Evolutionary conservation across 2,113 vertebrate species (phyloP).

Genomic region (Indicator maculatus): DNA sequence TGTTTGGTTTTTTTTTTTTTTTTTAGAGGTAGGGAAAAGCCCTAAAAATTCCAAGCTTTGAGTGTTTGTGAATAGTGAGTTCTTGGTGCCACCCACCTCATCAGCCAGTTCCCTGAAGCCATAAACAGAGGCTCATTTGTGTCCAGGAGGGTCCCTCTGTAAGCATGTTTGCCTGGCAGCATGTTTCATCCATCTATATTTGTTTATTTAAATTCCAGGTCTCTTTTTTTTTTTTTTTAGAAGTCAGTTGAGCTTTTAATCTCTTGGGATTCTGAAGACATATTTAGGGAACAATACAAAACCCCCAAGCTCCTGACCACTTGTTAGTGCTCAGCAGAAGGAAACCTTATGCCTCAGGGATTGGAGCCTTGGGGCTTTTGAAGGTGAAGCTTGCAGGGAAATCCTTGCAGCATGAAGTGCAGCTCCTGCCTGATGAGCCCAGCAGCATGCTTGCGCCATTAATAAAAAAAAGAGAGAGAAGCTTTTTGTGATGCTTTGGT

Average conservation of each 20-base stretch:
- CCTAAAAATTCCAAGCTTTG: not conserved
- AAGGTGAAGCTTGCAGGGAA: constrained; percentile 42
- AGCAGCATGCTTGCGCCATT: not conserved
- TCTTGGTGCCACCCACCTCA: too few relatives aligned
- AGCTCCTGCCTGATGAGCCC: not conserved
- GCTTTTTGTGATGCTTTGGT: not conserved
- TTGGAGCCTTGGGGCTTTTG: not conserved
- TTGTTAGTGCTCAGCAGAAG: not conserved
- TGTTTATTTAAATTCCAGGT: not conserved
- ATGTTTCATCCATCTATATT: not conserved
- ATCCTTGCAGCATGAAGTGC: not conserved
- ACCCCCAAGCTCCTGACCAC: not conserved
- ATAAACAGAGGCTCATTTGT: not conserved
- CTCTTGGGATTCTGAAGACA: not conserved
- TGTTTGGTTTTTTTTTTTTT: fast-evolving
- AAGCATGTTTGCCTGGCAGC: not conserved
- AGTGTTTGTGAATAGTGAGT: not conserved
- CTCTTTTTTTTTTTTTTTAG: not conserved
- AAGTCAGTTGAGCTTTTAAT: not conserved
- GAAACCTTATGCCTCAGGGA: not conserved
- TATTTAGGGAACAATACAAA: not conserved
- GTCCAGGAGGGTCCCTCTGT: not conserved
- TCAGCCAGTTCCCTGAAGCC: too few relatives aligned
- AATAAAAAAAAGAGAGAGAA: not conserved
- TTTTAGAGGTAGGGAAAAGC: not conserved